Evolutionary conservation across 2,888 invertebrate species (phyloP).

Genomic region (Drosophila ustulata): DNA sequence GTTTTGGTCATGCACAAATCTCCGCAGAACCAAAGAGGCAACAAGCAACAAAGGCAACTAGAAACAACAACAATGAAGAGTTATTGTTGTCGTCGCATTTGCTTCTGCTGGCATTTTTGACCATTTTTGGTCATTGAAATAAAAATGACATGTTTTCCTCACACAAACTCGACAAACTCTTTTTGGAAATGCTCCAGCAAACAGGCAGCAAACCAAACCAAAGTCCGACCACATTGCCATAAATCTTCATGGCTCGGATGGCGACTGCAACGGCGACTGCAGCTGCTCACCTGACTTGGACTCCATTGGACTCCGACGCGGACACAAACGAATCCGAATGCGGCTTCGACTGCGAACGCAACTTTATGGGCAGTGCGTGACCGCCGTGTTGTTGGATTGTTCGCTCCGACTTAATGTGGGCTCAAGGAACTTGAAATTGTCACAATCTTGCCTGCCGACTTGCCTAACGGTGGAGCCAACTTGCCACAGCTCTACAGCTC

Average conservation of each 20-base stretch:
- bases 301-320: conserved; percentile 14
- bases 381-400: conserved; percentile 37
- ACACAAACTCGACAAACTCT: conserved; percentile 74
- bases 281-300: conserved; percentile 60
- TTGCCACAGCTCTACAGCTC: conserved; percentile 14
- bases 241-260: conserved; percentile 64
- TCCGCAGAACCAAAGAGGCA: conserved; percentile 55
- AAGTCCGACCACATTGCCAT: conserved; percentile 60
- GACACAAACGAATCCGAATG: conserved; percentile 9
- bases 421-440: conserved; percentile 79
- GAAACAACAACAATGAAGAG: conserved; percentile 35
- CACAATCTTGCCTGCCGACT: conserved; percentile 50
- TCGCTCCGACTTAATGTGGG: conserved; percentile 64
- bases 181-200: conserved; percentile 65
- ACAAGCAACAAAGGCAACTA: conserved; percentile 13
- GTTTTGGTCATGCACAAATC: conserved; percentile 74
- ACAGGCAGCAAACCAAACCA: conserved; percentile 17
- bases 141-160: conserved; percentile 82
- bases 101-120: conserved; percentile 59
- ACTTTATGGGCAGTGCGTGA: conserved; percentile 75
- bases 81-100: conserved; percentile 52
- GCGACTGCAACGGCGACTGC: conserved; percentile 41
- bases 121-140: conserved; percentile 80
- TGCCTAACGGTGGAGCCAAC: conserved; percentile 68
- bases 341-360: conserved; percentile 15